phyloP scores from a whole-genome alignment of 1,140 invertebrate species.

The Alviniconcha marisindica region DNA sequence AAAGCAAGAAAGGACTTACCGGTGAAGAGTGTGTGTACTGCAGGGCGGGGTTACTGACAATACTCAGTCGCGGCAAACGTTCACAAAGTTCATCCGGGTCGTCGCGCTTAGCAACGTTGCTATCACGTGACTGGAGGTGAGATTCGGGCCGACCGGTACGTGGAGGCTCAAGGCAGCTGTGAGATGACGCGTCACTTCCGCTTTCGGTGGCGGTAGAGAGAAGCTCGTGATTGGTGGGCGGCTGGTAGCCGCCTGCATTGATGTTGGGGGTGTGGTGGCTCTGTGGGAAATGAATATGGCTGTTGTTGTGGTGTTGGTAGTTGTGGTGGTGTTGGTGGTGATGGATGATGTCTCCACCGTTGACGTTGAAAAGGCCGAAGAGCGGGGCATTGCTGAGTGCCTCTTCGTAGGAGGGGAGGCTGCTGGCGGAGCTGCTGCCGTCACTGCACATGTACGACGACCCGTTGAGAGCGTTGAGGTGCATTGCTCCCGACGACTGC shows the following conservation, averaged over 20 bases:
- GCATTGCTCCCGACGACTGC: constrained; percentile 16
- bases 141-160: too few relatives aligned
- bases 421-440: not conserved
- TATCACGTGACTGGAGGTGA: too few relatives aligned
- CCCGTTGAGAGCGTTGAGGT: constrained; percentile 28
- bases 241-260: not conserved
- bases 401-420: constrained; percentile 12
- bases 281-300: not conserved
- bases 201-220: not conserved
- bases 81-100: too few relatives aligned
- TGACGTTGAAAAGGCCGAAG: constrained; percentile 24
- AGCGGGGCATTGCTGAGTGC: not conserved
- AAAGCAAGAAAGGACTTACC: too few relatives aligned
- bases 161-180: too few relatives aligned
- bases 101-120: too few relatives aligned
- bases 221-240: not conserved
- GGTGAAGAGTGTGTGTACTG: too few relatives aligned
- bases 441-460: not conserved
- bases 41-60: too few relatives aligned
- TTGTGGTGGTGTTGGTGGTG: constrained; percentile 9
- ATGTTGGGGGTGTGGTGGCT: not conserved
- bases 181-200: constrained; percentile 1
- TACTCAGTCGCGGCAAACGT: too few relatives aligned
- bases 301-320: not conserved
- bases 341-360: not conserved